These are phyloP conservation scores for Squalus acanthias DNA, from an alignment of 2,797 vertebrate genomes.

Conservation along the genomic window DNA sequence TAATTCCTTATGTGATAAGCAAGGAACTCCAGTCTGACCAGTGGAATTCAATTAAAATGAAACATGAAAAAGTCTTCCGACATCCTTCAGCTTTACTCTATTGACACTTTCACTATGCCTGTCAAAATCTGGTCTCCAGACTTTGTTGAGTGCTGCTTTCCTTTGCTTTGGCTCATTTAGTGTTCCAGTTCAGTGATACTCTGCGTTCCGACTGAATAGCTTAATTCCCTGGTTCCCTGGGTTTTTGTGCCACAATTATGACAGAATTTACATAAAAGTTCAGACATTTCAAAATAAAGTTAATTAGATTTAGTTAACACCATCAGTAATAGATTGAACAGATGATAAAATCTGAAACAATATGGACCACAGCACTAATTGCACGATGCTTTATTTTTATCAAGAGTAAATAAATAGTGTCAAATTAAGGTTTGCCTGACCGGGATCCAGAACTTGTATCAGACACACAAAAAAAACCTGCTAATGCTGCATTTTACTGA, in stretches of 20 bases:
- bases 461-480: background rate
- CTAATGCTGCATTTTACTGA: background rate
- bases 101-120: background rate
- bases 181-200: background rate
- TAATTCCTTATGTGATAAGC: background rate
- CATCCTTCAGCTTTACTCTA: background rate
- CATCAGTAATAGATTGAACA: background rate
- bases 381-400: background rate
- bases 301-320: constrained; percentile 10
- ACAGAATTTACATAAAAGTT: background rate
- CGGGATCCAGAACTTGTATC: background rate
- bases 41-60: background rate
- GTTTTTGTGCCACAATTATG: background rate
- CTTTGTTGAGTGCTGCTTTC: background rate
- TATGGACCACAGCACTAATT: background rate
- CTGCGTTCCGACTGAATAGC: background rate
- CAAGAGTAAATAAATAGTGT: background rate
- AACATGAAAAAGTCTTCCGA: background rate
- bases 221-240: background rate
- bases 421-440: background rate
- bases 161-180: background rate
- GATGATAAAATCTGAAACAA: background rate
- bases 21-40: background rate
- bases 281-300: background rate
- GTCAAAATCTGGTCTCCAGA: background rate